A percentile compares a stretch with the other conserved stretches of the same genome.
Conservation (phyloP, 2,797 vertebrate species). For the Etheostoma nigrum region DNA sequence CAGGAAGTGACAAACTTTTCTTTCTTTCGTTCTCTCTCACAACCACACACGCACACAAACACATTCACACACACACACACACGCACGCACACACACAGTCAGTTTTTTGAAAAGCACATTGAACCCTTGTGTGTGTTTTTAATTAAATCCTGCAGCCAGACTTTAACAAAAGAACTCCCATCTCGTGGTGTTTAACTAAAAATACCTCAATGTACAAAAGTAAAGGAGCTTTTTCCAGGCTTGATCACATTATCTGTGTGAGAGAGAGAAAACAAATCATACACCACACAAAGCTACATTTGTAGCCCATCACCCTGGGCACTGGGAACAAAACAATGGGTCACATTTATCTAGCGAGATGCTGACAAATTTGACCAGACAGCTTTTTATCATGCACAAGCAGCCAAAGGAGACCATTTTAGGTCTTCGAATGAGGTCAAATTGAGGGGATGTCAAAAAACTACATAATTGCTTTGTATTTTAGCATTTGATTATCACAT, state of each 20-base stretch:
- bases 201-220: slow-evolving; percentile 12
- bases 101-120: not conserved
- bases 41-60: not conserved
- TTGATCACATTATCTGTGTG: slow-evolving; percentile 45
- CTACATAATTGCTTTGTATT: slow-evolving; percentile 4
- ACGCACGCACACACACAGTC: not conserved
- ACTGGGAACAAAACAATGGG: slow-evolving; percentile 31
- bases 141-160: not conserved
- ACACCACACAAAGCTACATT: slow-evolving; percentile 35
- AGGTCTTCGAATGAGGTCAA: slow-evolving; percentile 13
- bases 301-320: slow-evolving; percentile 35
- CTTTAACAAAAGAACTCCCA: slow-evolving; percentile 10
- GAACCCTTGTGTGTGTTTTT: not conserved
- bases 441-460: slow-evolving; percentile 26
- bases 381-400: not conserved
- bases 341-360: slow-evolving; percentile 35
- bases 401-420: slow-evolving; percentile 5
- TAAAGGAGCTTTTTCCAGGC: slow-evolving; percentile 15
- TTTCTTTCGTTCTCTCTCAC: not conserved
- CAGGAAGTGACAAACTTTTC: slow-evolving; percentile 32
- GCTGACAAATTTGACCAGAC: slow-evolving; percentile 36
- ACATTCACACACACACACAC: not conserved
- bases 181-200: slow-evolving; percentile 31
- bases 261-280: not conserved
- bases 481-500: not conserved